phyloP scores from a whole-genome alignment of 2,888 invertebrate genomes.

The Vandiemenella viatica region DNA sequence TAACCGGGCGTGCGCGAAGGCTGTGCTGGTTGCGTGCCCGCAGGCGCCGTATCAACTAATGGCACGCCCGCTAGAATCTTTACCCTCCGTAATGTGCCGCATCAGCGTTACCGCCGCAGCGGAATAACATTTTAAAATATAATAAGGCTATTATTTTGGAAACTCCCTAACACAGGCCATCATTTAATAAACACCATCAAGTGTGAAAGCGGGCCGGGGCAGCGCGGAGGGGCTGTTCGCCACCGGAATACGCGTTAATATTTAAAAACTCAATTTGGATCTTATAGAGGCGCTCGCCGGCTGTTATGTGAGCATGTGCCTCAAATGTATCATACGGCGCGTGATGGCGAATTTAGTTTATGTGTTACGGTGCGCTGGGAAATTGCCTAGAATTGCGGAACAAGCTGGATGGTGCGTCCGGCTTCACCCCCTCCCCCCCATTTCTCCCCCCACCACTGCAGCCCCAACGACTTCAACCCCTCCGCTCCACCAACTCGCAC shows the following conservation, averaged over 20 bases:
- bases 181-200: conserved; percentile 16
- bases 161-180: conserved; percentile 6
- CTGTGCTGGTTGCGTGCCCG: too few relatives aligned
- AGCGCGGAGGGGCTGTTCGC: background rate
- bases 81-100: background rate
- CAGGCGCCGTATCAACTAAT: conserved; percentile 10
- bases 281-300: conserved; percentile 8
- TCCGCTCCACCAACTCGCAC: too few relatives aligned
- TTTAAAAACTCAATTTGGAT: conserved; percentile 16
- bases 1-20: too few relatives aligned
- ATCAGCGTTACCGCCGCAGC: conserved; percentile 7
- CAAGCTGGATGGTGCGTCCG: too few relatives aligned
- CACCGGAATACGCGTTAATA: conserved; percentile 9
- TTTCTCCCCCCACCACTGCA: too few relatives aligned
- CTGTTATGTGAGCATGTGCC: background rate
- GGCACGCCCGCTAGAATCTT: too few relatives aligned
- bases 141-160: conserved; percentile 17
- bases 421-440: background rate
- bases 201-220: conserved; percentile 9
- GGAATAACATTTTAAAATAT: conserved; percentile 18
- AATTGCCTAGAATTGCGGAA: background rate
- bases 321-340: conserved; percentile 1
- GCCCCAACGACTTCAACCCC: too few relatives aligned
- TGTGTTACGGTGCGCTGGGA: background rate
- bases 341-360: conserved; percentile 1